Conservation (phyloP, 2,797 vertebrate genomes). For the Carcharodon carcharias region DNA sequence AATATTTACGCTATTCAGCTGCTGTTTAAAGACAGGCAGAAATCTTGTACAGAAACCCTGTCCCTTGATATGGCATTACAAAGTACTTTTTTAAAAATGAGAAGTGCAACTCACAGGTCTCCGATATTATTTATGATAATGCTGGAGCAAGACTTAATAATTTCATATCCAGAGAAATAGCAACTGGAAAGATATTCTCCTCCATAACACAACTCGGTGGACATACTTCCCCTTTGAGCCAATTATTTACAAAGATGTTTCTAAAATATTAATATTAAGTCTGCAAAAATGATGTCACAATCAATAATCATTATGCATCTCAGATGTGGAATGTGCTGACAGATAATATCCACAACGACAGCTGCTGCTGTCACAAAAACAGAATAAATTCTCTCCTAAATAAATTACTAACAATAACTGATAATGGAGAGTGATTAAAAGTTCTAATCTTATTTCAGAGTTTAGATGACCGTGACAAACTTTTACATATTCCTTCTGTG, state of each 20-base stretch:
- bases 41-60: background rate
- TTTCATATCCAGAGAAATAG: background rate
- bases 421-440: background rate
- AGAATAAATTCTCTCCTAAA: background rate
- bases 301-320: background rate
- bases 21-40: background rate
- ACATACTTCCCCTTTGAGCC: background rate
- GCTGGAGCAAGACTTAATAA: background rate
- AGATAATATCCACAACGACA: background rate
- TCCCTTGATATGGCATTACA: background rate
- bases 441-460: background rate
- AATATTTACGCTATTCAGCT: background rate
- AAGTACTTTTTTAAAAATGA: background rate
- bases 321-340: background rate
- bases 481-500: background rate
- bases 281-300: background rate
- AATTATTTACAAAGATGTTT: background rate
- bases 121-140: background rate
- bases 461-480: background rate
- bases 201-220: background rate
- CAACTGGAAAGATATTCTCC: background rate
- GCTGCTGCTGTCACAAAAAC: background rate
- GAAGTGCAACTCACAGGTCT: background rate
- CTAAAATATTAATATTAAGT: background rate
- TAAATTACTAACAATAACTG: background rate